A percentile compares a stretch with the other conserved stretches of the same genome.
These are phyloP conservation scores for Triplophysa yarkandensis DNA, from an alignment of 2,797 vertebrate species.

Conservation along the genomic window DNA sequence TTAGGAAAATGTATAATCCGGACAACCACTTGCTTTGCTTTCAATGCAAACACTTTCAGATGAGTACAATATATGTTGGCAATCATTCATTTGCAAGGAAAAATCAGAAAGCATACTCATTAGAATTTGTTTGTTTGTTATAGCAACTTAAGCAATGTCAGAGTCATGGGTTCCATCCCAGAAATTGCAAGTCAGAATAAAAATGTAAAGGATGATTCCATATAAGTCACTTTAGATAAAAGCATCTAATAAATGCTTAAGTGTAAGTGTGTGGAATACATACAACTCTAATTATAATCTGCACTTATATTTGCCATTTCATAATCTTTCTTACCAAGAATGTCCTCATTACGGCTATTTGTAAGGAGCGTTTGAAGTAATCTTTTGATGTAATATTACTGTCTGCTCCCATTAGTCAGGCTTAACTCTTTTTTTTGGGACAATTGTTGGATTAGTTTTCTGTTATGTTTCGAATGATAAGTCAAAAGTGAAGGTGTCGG, in stretches of 20 bases:
- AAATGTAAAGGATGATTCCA: no score
- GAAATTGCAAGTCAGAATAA: no score
- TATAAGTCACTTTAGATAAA: no score
- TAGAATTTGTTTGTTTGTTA: no score
- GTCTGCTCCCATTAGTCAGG: constrained; percentile 80
- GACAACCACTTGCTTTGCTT: neutral
- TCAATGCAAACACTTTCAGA: constrained; percentile 5
- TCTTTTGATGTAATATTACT: constrained; percentile 86
- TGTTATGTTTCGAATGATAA: constrained; percentile 50
- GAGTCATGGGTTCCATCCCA: no score
- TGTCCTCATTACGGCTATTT: constrained; percentile 87
- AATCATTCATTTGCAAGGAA: neutral
- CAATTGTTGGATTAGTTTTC: constrained; percentile 74
- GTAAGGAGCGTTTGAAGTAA: constrained; percentile 75
- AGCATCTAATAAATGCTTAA: no score
- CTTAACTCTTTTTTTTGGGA: no score
- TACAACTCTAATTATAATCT: constrained; percentile 42
- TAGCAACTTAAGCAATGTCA: no score
- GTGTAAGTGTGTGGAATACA: no score
- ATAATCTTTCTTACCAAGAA: constrained; percentile 70
- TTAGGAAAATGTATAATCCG: neutral
- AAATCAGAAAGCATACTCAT: no score
- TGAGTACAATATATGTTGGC: neutral
- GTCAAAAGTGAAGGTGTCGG: constrained; percentile 14
- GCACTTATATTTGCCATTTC: constrained; percentile 59